These are phyloP conservation scores for Megaceryle alcyon DNA, from an alignment of 2,797 vertebrate species.

Conservation along the genomic window DNA sequence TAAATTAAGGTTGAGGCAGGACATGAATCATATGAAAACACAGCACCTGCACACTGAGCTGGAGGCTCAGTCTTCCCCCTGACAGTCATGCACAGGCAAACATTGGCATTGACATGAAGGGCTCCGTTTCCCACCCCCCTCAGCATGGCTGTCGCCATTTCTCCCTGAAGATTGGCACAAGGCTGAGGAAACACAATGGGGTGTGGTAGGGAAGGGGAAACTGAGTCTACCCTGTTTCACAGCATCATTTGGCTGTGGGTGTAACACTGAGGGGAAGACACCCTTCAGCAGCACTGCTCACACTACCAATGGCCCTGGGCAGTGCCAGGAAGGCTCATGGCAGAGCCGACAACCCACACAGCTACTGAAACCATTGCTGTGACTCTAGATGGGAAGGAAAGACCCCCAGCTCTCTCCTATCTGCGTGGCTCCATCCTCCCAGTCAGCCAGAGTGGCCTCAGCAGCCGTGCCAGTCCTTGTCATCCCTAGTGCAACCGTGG, in stretches of 20 bases:
- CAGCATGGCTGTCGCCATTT: neutral
- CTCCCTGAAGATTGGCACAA: rapidly evolving
- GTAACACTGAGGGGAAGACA: neutral
- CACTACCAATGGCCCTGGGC: neutral
- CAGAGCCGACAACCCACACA: neutral
- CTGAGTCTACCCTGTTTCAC: neutral
- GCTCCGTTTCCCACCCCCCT: neutral
- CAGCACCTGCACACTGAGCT: neutral
- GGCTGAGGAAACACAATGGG: neutral
- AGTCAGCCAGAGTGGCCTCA: neutral
- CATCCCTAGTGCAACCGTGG: rapidly evolving
- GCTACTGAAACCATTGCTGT: neutral
- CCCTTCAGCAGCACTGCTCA: neutral
- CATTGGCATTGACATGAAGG: rapidly evolving
- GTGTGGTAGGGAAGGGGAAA: rapidly evolving
- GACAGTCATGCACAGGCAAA: neutral
- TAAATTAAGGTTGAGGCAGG: neutral
- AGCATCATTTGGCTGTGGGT: rapidly evolving
- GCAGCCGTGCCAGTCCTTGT: rapidly evolving
- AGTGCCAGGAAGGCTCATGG: rapidly evolving
- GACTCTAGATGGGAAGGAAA: neutral
- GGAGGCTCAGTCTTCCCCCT: neutral
- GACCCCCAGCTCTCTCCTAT: neutral
- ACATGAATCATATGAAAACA: neutral
- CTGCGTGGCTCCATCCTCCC: neutral